Evolutionary conservation across 2,888 invertebrate genomes (phyloP).

Genomic region (Coremacera marginata): DNA sequence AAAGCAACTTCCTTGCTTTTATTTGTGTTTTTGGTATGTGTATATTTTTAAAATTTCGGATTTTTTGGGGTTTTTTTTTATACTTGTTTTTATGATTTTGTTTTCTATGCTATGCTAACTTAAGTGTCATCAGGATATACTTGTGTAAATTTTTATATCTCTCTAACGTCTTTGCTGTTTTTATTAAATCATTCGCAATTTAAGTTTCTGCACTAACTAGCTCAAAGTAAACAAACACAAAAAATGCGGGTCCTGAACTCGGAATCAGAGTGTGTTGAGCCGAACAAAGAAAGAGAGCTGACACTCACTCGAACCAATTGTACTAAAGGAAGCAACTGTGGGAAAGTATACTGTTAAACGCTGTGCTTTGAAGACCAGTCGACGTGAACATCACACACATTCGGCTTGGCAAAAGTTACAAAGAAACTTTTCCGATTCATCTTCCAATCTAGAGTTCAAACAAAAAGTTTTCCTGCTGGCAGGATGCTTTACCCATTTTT

Average conservation of each 20-base stretch:
- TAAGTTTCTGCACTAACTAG: constrained; percentile 36
- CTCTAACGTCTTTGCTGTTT: constrained; percentile 19
- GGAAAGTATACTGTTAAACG: neutral
- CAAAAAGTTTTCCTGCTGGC: constrained; percentile 33
- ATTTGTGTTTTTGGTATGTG: no score
- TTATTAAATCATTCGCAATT: constrained; percentile 33
- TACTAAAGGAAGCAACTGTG: neutral
- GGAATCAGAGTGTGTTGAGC: neutral
- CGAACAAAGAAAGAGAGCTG: neutral
- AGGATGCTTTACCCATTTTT: neutral
- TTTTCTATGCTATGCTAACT: neutral
- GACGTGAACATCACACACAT: neutral
- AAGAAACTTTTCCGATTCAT: constrained; percentile 42
- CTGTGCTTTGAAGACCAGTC: neutral
- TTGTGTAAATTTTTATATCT: constrained; percentile 39
- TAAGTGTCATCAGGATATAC: constrained; percentile 34
- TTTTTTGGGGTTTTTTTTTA: neutral
- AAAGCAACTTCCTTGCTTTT: no score
- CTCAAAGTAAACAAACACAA: constrained; percentile 22
- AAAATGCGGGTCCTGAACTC: constrained; percentile 30
- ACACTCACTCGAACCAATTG: neutral
- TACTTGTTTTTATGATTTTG: neutral
- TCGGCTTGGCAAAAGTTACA: neutral
- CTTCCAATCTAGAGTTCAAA: constrained; percentile 43
- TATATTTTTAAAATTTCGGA: no score